These are phyloP conservation scores for Phortica magna DNA, from an alignment of 2,888 invertebrate species.

Conservation along the genomic window DNA sequence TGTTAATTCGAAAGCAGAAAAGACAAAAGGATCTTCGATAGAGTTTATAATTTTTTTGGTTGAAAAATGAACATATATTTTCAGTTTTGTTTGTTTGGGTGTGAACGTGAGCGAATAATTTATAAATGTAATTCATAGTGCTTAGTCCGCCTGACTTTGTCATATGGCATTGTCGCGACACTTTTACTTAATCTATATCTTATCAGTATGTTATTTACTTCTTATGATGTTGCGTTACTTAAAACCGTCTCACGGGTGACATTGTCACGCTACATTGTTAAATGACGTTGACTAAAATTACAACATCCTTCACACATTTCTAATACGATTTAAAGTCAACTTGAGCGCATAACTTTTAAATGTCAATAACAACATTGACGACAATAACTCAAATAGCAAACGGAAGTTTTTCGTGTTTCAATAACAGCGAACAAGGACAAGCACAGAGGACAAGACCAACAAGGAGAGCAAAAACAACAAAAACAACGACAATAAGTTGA, in stretches of 20 bases:
- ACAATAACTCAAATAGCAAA: constrained; percentile 24
- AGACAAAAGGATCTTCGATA: no score
- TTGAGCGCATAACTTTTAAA: constrained; percentile 80
- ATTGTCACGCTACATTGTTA: neutral
- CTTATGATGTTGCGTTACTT: no score
- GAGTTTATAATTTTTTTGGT: no score
- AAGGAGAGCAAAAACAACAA: neutral
- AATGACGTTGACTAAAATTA: neutral
- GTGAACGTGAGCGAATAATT: no score
- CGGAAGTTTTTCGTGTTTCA: neutral
- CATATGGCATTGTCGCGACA: no score
- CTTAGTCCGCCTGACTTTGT: no score
- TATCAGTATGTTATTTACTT: no score
- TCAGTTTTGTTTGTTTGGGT: no score
- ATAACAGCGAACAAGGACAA: neutral
- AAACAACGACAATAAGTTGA: constrained; percentile 27
- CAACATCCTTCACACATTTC: neutral
- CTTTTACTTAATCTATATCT: no score
- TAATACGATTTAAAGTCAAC: neutral
- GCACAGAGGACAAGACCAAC: neutral
- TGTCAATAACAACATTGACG: constrained; percentile 24
- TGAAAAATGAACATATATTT: no score
- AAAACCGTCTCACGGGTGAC: neutral
- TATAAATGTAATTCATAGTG: no score
- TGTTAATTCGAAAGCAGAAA: no score